These are phyloP conservation scores for Scalopus aquaticus DNA, from an alignment of 2,113 vertebrate genomes.

Conservation along the genomic window DNA sequence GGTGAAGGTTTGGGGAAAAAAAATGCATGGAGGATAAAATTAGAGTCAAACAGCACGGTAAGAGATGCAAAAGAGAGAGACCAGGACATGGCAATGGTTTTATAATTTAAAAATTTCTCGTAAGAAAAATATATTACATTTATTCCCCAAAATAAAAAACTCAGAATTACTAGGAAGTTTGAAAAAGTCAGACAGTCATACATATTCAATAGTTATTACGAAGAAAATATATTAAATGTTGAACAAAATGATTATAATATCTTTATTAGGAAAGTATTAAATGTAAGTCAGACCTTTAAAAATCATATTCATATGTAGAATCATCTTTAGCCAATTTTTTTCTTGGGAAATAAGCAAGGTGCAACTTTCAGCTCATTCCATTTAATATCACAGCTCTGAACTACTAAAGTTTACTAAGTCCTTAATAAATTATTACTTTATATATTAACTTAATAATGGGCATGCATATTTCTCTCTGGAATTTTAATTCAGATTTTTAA, in stretches of 20 bases:
- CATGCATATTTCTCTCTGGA: not conserved
- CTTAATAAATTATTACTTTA: slow-evolving; percentile 32
- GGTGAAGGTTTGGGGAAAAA: not conserved
- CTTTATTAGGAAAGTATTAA: not conserved
- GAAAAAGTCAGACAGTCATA: not conserved
- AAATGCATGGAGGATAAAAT: not conserved
- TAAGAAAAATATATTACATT: not conserved
- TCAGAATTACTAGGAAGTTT: not conserved
- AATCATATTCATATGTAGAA: not conserved
- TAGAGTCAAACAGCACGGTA: not conserved
- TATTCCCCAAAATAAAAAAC: not conserved
- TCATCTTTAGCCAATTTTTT: not conserved
- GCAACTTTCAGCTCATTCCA: not conserved
- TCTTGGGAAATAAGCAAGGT: not conserved
- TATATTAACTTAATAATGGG: slow-evolving; percentile 19
- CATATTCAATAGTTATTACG: not conserved
- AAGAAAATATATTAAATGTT: slow-evolving; percentile 6
- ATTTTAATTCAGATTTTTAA: slow-evolving; percentile 45
- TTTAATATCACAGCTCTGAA: not conserved
- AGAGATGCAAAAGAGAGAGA: not conserved
- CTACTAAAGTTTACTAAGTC: not conserved
- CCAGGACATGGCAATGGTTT: not conserved
- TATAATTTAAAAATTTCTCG: not conserved
- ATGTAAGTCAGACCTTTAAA: slow-evolving; percentile 39
- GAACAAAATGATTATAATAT: not conserved